Evolutionary conservation across 2,888 invertebrate genomes (phyloP), one percentile per base, ranked within the genome.

Genomic region (Hemithea aestivaria): DNA sequence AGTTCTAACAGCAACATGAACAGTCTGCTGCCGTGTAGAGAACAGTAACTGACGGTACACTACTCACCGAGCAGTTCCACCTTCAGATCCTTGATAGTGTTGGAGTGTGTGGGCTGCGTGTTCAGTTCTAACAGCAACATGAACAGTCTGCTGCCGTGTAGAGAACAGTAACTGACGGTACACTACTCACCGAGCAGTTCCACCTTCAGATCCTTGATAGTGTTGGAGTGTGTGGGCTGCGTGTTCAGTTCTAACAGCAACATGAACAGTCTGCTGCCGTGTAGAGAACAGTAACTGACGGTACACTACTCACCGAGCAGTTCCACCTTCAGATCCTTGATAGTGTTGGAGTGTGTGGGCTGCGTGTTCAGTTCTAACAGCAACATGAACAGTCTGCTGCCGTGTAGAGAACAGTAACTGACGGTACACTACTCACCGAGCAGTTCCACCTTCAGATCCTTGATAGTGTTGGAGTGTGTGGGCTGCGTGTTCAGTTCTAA

Each of bases 221-320:
- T 85, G 43, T 90, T 89, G 0, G 91, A 89, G 22, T 95, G 95
- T 65, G 95, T 95, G 31, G 91, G 88, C 61, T 91, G 91, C 51
- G 92, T 94, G 48, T 94, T 94, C 35, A 94, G 91, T 59, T 98
- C 97, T 38, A 99, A 87, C 49, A 99, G 91, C 24, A 99, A 80
- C 98, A 99, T 98, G 76, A 97, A 98, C 38, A 99, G 88, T 56
- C 97, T 90, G 0, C 99, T 7, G 95, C 94, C 90, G 97, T 94
- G 67, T 99, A n/a, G n/a, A n/a, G n/a, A n/a, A n/a, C n/a, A n/a
- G n/a, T n/a, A n/a, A n/a, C n/a, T n/a, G n/a, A n/a, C n/a, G n/a
- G n/a, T n/a, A n/a, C n/a, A n/a, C n/a, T 8, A 60, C 73, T 74
- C 77, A 89, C 96, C 97, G 2, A 98, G 83, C 8, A 96, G 87